Conservation (phyloP, 2,113 vertebrate genomes). For the Polyodon spathula region DNA sequence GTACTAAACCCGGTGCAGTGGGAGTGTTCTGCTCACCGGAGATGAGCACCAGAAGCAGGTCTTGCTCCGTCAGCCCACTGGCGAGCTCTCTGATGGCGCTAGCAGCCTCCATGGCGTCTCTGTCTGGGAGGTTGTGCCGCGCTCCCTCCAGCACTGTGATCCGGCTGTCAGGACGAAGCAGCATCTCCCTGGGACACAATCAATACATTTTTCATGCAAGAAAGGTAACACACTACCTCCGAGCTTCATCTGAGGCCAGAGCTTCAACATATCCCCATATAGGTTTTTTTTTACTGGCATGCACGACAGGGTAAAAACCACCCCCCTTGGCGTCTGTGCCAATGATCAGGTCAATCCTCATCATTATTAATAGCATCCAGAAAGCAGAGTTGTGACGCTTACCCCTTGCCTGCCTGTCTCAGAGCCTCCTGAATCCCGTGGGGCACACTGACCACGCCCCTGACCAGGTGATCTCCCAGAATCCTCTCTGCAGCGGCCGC, state of each 20-base stretch:
- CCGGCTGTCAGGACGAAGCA: conserved; percentile 67
- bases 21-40: too few relatives aligned
- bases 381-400: conserved; percentile 29
- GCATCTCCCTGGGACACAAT: conserved; percentile 64
- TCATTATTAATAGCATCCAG: too few relatives aligned
- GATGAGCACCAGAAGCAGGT: conserved; percentile 88
- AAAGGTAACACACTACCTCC: too few relatives aligned
- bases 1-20: too few relatives aligned
- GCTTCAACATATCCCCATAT: too few relatives aligned
- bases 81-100: conserved; percentile 65
- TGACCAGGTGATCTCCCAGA: conserved; percentile 71
- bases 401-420: conserved; percentile 67
- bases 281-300: too few relatives aligned
- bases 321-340: too few relatives aligned
- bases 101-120: conserved; percentile 68
- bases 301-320: too few relatives aligned
- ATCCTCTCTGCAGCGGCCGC: conserved; percentile 79
- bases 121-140: conserved; percentile 79
- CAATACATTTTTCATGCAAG: too few relatives aligned
- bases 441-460: conserved; percentile 77
- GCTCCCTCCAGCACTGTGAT: conserved; percentile 86
- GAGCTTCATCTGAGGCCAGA: too few relatives aligned
- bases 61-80: conserved; percentile 59
- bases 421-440: conserved; percentile 74
- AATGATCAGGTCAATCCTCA: too few relatives aligned